Evolutionary conservation across 2,797 vertebrate genomes (phyloP).

Genomic region (Lophius americanus): DNA sequence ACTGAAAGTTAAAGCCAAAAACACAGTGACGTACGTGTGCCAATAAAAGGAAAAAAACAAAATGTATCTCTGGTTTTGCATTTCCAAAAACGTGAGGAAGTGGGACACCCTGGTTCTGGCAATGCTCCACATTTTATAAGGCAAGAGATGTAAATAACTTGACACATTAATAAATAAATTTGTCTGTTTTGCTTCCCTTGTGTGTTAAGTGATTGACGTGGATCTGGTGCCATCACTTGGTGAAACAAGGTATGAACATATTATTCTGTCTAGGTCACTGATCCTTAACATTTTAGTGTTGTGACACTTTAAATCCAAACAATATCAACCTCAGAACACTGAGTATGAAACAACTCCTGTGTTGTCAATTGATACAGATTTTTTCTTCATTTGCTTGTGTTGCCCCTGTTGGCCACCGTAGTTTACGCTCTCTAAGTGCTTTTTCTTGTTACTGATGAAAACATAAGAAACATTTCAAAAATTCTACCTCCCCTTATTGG

Average conservation of each 20-base stretch:
- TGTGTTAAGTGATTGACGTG: slow-evolving; percentile 15
- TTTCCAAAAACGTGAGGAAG: slow-evolving; percentile 30
- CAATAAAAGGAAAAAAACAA: slow-evolving; percentile 8
- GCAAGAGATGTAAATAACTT: slow-evolving; percentile 72
- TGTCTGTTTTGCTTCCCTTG: slow-evolving; percentile 57
- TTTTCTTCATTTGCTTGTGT: too few relatives aligned
- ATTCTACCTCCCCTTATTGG: too few relatives aligned
- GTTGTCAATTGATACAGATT: too few relatives aligned
- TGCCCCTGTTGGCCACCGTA: too few relatives aligned
- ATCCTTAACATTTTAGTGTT: neutral
- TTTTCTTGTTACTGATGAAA: too few relatives aligned
- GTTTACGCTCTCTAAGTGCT: too few relatives aligned
- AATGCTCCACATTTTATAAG: slow-evolving; percentile 78
- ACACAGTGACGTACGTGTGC: slow-evolving; percentile 30
- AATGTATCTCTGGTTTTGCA: slow-evolving; percentile 17
- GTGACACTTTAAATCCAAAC: neutral
- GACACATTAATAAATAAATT: slow-evolving; percentile 68
- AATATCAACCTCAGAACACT: neutral
- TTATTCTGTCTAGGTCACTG: neutral
- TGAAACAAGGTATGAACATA: slow-evolving; percentile 7
- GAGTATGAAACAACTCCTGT: neutral
- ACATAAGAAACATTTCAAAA: too few relatives aligned
- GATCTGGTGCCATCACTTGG: slow-evolving; percentile 66
- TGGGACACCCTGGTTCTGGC: slow-evolving; percentile 41
- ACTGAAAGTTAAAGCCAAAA: slow-evolving; percentile 48